phyloP scores from a whole-genome alignment of 2,888 invertebrate genomes.

The Osedax fenrisi region DNA sequence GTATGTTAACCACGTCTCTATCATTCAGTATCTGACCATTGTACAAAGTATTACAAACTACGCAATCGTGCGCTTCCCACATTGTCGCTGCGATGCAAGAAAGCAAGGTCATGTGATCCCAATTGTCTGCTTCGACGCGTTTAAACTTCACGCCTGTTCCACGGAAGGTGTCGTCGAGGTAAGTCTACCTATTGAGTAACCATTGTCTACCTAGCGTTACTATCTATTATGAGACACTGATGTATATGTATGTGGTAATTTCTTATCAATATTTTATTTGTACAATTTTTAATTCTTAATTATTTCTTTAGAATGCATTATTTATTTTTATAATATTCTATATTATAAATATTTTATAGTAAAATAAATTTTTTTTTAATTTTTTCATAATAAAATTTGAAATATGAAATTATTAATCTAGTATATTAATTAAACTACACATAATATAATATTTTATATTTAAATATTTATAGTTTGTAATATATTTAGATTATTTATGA shows the following conservation, averaged over 20 bases:
- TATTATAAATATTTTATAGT: not conserved
- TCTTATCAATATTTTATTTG: too few relatives aligned
- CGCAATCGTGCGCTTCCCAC: conserved; percentile 83
- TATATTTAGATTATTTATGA: too few relatives aligned
- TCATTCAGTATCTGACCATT: conserved; percentile 46
- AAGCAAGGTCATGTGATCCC: conserved; percentile 71
- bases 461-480: too few relatives aligned
- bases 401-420: too few relatives aligned
- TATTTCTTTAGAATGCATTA: not conserved
- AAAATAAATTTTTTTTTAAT: too few relatives aligned
- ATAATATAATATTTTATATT: too few relatives aligned
- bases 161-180: conserved; percentile 67
- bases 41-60: conserved; percentile 75
- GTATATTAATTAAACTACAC: too few relatives aligned
- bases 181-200: conserved; percentile 29
- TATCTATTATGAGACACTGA: not conserved
- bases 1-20: too few relatives aligned
- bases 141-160: conserved; percentile 71
- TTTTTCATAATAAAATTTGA: too few relatives aligned
- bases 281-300: not conserved
- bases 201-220: not conserved
- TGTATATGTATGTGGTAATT: too few relatives aligned
- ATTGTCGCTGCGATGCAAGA: conserved; percentile 77
- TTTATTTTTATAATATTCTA: not conserved
- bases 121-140: conserved; percentile 58